phyloP scores from a whole-genome alignment of 2,797 vertebrate genomes.

The Ispidina picta region DNA sequence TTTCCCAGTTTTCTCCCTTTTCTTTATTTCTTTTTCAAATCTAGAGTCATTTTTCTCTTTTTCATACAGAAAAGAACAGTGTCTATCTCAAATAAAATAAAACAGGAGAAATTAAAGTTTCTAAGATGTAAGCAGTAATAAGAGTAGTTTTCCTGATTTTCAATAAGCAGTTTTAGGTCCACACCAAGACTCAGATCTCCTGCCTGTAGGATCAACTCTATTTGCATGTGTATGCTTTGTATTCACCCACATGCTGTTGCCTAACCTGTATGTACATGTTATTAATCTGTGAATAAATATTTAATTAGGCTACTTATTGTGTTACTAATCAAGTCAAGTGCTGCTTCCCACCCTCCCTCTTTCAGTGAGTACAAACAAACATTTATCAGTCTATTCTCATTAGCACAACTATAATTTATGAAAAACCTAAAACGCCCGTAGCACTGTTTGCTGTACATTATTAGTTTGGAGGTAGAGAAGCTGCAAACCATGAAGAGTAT shows the following conservation, averaged over 20 bases:
- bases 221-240: constrained; percentile 68
- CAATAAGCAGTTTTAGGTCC: constrained; percentile 28
- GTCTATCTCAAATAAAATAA: background rate
- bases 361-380: constrained; percentile 69
- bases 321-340: constrained; percentile 76
- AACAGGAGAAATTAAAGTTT: background rate
- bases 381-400: constrained; percentile 73
- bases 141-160: background rate
- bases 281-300: constrained; percentile 75
- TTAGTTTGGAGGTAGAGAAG: constrained; percentile 49
- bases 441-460: constrained; percentile 56
- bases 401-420: constrained; percentile 70
- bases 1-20: background rate
- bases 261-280: constrained; percentile 74
- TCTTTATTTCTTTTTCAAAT: background rate
- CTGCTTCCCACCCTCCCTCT: constrained; percentile 71
- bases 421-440: constrained; percentile 55
- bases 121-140: background rate
- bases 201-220: constrained; percentile 68
- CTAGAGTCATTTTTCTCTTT: background rate
- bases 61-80: background rate
- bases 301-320: constrained; percentile 76
- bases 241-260: constrained; percentile 71
- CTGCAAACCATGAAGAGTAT: constrained; percentile 23
- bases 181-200: constrained; percentile 39